Evolutionary conservation across 1,140 invertebrate species (phyloP).

Genomic region (Megalopta genalis): DNA sequence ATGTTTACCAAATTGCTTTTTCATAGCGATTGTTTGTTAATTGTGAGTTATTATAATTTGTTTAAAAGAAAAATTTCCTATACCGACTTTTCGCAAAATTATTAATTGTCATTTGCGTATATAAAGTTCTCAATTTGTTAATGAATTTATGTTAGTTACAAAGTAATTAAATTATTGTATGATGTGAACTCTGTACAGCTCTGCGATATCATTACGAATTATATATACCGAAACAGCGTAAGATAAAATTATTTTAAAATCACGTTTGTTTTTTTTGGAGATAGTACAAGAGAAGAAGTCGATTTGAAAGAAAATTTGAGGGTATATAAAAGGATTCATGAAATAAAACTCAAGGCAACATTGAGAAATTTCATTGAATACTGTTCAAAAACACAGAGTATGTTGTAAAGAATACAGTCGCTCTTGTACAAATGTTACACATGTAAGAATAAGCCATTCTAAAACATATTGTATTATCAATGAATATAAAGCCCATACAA

Average conservation of each 20-base stretch:
- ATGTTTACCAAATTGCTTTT: slow-evolving; percentile 6
- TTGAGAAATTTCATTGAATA: slow-evolving; percentile 56
- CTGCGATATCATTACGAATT: neutral
- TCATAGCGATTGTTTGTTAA: neutral
- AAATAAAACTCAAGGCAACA: slow-evolving; percentile 47
- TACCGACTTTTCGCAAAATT: neutral
- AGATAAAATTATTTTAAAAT: too few species aligned
- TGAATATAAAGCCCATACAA: slow-evolving; percentile 72
- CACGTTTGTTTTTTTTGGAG: neutral
- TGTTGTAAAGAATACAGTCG: slow-evolving; percentile 62
- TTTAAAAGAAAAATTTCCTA: neutral
- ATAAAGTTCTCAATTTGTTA: neutral
- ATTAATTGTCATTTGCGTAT: slow-evolving; percentile 7
- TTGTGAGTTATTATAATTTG: neutral
- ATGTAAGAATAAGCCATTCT: slow-evolving; percentile 63
- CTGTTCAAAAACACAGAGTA: slow-evolving; percentile 65
- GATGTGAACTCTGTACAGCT: slow-evolving; percentile 4
- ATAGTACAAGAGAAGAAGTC: neutral
- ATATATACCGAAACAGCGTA: neutral
- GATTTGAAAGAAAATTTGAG: neutral
- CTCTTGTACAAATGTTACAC: slow-evolving; percentile 63
- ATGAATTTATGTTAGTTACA: slow-evolving; percentile 8
- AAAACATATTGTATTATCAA: slow-evolving; percentile 69
- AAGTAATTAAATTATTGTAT: slow-evolving; percentile 16
- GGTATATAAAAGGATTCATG: slow-evolving; percentile 4